Percentiles rank a stretch among this genome's conserved stretches.
Evolutionary conservation across 2,113 vertebrate species (phyloP).

Genomic region (Cardinalis cardinalis): DNA sequence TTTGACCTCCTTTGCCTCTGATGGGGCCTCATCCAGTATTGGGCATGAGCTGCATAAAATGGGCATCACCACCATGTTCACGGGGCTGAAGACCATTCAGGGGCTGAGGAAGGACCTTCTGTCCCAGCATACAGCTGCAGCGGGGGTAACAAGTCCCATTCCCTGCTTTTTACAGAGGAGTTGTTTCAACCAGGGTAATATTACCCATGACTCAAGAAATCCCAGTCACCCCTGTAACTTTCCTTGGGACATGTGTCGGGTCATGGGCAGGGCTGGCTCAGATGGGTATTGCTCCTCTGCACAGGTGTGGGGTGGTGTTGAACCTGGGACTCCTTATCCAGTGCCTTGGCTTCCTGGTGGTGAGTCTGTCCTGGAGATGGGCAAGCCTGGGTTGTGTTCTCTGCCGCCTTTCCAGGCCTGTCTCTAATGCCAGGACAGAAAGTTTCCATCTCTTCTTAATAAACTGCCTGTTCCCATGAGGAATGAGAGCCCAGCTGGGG

Average conservation of each 20-base stretch:
- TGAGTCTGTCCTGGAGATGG: background rate
- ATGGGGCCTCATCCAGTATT: background rate
- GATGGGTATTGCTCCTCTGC: background rate
- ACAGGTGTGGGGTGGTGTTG: background rate
- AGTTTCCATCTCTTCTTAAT: background rate
- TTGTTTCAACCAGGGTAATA: background rate
- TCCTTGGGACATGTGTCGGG: background rate
- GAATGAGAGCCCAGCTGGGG: background rate
- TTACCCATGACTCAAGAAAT: background rate
- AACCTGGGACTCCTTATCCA: background rate
- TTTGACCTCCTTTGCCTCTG: background rate
- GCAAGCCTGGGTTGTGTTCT: background rate
- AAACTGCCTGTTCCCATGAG: background rate
- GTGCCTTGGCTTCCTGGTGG: accelerated
- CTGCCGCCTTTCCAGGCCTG: background rate
- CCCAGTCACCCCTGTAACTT: background rate
- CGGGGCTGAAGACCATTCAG: background rate
- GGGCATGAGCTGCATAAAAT: background rate
- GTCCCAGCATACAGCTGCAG: background rate
- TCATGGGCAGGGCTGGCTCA: background rate
- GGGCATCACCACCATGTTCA: background rate
- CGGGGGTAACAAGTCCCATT: background rate
- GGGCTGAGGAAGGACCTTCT: background rate
- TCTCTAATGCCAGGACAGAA: background rate
- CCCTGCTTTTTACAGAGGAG: background rate